phyloP scores from a whole-genome alignment of 1,140 invertebrate species.

The Cataglyphis hispanica region DNA sequence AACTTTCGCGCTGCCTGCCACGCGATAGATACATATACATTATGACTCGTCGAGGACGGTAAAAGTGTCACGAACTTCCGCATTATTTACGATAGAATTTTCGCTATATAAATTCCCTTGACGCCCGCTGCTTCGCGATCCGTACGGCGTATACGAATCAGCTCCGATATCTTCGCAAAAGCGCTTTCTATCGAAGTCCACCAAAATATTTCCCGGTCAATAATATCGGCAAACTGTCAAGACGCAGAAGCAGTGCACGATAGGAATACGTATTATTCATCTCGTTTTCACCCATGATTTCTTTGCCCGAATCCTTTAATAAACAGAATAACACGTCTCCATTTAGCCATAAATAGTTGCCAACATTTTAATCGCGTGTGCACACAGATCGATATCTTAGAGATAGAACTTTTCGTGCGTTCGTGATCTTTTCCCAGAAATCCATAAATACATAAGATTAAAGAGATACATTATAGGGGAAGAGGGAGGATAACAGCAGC shows the following conservation, averaged over 20 bases:
- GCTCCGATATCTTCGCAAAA: conserved; percentile 18
- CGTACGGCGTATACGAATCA: conserved; percentile 33
- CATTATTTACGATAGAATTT: conserved; percentile 70
- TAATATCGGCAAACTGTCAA: conserved; percentile 26
- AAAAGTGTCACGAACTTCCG: conserved; percentile 68
- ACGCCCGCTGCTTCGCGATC: conserved; percentile 26
- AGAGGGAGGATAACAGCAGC: conserved; percentile 23
- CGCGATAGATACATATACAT: conserved; percentile 67
- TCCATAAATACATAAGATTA: conserved; percentile 55
- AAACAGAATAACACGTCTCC: conserved; percentile 23
- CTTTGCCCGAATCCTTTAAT: not conserved
- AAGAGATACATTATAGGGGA: conserved; percentile 12
- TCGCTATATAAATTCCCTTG: conserved; percentile 51
- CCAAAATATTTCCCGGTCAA: conserved; percentile 16
- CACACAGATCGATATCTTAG: conserved; percentile 18
- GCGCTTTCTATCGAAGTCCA: not conserved
- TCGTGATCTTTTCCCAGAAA: conserved; percentile 50
- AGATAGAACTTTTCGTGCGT: conserved; percentile 46
- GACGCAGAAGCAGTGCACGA: not conserved
- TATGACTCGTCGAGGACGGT: conserved; percentile 49
- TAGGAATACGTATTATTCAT: conserved; percentile 34
- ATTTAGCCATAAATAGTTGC: conserved; percentile 52
- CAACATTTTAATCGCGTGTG: conserved; percentile 4
- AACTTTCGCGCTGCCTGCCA: conserved; percentile 69
- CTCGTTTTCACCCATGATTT: conserved; percentile 20